Conservation (phyloP, 2,797 vertebrate genomes). For the Darevskia mixta region DNA sequence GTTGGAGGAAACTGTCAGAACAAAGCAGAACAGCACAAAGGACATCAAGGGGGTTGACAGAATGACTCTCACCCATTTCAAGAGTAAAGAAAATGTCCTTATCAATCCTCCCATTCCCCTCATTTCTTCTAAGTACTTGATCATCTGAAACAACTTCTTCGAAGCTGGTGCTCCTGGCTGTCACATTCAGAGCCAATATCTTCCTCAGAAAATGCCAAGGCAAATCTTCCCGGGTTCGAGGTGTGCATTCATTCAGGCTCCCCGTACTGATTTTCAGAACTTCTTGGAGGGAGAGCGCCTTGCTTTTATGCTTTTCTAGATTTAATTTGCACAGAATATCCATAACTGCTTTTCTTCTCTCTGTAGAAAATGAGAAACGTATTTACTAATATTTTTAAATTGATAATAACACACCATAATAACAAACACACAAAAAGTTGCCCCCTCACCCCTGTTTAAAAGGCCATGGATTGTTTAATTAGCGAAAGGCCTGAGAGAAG, state of each 20-base stretch:
- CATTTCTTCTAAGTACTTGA: background rate
- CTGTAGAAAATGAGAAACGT: background rate
- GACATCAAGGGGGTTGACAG: constrained; percentile 79
- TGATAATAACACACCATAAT: no score
- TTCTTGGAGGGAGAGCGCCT: background rate
- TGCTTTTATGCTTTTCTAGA: background rate
- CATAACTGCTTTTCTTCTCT: background rate
- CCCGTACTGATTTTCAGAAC: background rate
- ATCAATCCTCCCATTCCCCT: background rate
- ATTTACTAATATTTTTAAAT: no score
- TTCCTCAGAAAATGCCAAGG: constrained; percentile 61
- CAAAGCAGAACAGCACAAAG: constrained; percentile 79
- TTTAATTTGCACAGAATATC: background rate
- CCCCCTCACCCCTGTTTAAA: no score
- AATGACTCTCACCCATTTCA: constrained; percentile 55
- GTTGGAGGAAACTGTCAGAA: constrained; percentile 81
- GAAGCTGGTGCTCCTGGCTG: constrained; percentile 50
- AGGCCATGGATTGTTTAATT: no score
- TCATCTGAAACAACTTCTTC: no score
- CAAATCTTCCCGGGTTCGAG: constrained; percentile 32
- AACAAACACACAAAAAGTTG: no score
- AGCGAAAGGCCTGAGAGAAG: no score
- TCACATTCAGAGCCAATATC: constrained; percentile 61
- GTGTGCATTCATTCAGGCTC: background rate
- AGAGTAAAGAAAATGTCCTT: no score